Evolutionary conservation across 1,140 invertebrate genomes (phyloP).

Genomic region (Homarus americanus): DNA sequence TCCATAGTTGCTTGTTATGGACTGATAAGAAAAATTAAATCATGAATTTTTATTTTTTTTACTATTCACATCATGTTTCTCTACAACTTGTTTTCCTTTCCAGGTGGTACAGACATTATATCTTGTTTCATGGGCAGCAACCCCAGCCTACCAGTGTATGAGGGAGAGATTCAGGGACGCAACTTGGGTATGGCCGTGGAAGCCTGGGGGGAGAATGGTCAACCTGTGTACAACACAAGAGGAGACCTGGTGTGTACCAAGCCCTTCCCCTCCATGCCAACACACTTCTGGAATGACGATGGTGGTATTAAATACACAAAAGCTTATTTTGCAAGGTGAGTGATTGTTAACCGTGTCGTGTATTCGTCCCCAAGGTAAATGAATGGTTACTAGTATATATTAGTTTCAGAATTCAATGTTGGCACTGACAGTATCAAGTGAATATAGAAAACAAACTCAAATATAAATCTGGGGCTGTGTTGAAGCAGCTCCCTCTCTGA

Average conservation of each 20-base stretch:
- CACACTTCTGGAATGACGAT: slow-evolving; percentile 82
- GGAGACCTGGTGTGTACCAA: slow-evolving; percentile 82
- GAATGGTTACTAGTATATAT: too few relatives aligned
- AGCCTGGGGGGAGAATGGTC: slow-evolving; percentile 78
- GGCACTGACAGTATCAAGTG: too few relatives aligned
- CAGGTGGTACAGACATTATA: slow-evolving; percentile 83
- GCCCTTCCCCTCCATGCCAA: slow-evolving; percentile 83
- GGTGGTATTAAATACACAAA: slow-evolving; percentile 80
- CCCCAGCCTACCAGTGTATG: slow-evolving; percentile 80
- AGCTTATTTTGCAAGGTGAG: slow-evolving; percentile 81
- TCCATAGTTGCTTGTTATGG: too few relatives aligned
- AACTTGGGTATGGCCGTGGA: slow-evolving; percentile 80
- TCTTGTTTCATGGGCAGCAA: slow-evolving; percentile 83
- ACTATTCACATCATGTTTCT: too few relatives aligned
- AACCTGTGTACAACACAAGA: slow-evolving; percentile 79
- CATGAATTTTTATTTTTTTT: background rate
- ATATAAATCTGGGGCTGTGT: too few relatives aligned
- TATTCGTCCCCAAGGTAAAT: too few relatives aligned
- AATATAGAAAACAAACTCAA: too few relatives aligned
- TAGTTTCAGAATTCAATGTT: too few relatives aligned
- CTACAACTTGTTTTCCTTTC: slow-evolving; percentile 37
- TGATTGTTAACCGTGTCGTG: too few relatives aligned
- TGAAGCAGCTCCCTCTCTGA: too few relatives aligned
- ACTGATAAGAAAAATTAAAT: background rate
- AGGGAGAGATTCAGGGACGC: slow-evolving; percentile 81